phyloP scores from a whole-genome alignment of 1,140 invertebrate species.

The Acromyrmex heyeri region DNA sequence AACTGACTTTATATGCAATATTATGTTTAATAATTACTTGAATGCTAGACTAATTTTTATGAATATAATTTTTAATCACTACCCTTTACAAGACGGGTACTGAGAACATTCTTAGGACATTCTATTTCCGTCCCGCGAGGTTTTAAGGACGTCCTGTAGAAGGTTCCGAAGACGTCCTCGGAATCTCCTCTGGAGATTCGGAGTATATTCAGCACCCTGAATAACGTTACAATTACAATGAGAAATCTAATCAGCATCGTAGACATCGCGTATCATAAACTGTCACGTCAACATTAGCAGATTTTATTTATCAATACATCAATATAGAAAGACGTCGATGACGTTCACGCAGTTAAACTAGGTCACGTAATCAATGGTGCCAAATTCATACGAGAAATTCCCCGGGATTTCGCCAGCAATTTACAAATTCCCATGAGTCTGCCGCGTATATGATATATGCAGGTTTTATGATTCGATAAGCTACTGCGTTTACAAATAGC shows the following conservation, averaged over 20 bases:
- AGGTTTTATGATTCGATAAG: constrained; percentile 20
- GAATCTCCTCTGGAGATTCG: no score
- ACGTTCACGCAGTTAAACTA: constrained; percentile 29
- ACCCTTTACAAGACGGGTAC: no score
- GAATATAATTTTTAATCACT: neutral
- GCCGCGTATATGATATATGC: neutral
- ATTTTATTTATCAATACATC: constrained; percentile 58
- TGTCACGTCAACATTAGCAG: neutral
- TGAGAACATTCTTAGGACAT: no score
- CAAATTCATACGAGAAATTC: constrained; percentile 63
- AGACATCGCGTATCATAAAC: constrained; percentile 13
- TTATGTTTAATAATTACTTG: neutral
- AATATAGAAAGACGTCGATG: neutral
- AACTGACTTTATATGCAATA: neutral
- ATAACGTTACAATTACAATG: neutral
- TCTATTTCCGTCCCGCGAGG: no score
- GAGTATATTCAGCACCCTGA: neutral
- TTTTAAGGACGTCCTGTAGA: no score
- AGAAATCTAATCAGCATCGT: constrained; percentile 26
- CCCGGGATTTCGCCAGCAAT: neutral
- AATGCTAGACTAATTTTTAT: neutral
- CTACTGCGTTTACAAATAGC: constrained; percentile 10
- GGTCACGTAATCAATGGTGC: constrained; percentile 36
- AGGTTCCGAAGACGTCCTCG: no score
- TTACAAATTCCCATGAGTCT: constrained; percentile 3